Evolutionary conservation across 2,888 invertebrate species (phyloP), one percentile per base, ranked within the genome.

Genomic region (Eupithecia dodoneata): DNA sequence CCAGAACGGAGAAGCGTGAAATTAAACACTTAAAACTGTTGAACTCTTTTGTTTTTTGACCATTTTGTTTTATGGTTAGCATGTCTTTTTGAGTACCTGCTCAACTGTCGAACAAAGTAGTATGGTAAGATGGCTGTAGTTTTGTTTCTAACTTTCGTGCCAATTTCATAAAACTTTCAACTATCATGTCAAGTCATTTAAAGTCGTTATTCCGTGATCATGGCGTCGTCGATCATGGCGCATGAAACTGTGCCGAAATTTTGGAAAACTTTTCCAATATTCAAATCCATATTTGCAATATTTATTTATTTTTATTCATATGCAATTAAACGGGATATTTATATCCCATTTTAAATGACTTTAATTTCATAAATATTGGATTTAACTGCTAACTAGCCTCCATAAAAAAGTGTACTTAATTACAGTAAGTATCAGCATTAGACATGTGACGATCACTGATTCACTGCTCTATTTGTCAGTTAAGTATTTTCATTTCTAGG

Each of bases 1-100:
- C 52, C 77, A 55, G 49, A 74, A 76, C 73, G 75, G 75, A 69
- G 67, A 70, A 74, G 63, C 77, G 72, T 79, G 78, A 78, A 81
- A 81, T 80, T 73, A 65, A 72, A 76, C 75, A 59, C 69, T 78
- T 73, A 44, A 45, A 45, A 45, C 7, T 4, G 45, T 45, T 45
- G 15, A 66, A 65, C 45, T 67, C 72, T 72, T 71, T 77, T 73
- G 71, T 73, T 71, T 71, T 66, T 30, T 42, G 59, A n/a, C 41
- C 30, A 18, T 13, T 71, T 74, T 71, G 52, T 76, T 47, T 59
- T 55, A 67, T 71, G n/a, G 52, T 42, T 70, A 63, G 18, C 59
- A 9, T 59, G 18, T 3, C 59, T 30, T 63, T 12, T 30, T 63
- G 18, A 63, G 12, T 18, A 55, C n/a, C n/a, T 55, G 6, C 59